Conservation (phyloP, 2,113 vertebrate genomes). For the Oncorhynchus kisutch region DNA sequence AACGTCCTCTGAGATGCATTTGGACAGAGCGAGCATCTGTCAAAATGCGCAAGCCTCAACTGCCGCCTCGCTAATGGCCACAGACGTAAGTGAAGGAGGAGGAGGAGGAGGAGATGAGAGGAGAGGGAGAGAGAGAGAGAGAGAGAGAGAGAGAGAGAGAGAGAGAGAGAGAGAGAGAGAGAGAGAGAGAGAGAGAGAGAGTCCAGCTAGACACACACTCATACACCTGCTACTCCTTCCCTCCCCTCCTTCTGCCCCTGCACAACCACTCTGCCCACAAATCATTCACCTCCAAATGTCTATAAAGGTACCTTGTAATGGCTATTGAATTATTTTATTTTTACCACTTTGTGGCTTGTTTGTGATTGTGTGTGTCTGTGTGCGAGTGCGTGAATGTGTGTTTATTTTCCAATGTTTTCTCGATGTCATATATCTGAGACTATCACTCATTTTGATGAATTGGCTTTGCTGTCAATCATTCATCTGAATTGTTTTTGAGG, state of each 20-base stretch:
- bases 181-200: neutral
- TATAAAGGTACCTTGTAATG: conserved; percentile 28
- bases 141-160: neutral
- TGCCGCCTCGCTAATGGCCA: conserved; percentile 59
- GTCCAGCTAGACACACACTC: neutral
- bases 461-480: conserved; percentile 1
- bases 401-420: neutral
- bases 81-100: conserved; percentile 60
- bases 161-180: neutral
- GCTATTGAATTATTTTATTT: conserved; percentile 2
- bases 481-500: conserved; percentile 15
- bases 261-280: conserved; percentile 37
- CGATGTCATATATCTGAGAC: neutral
- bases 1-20: conserved; percentile 78
- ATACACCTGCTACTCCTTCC: conserved; percentile 24
- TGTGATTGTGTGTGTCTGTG: conserved; percentile 20
- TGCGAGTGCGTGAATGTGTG: conserved; percentile 10
- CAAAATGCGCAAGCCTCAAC: conserved; percentile 74
- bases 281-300: conserved; percentile 43
- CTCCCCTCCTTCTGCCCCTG: conserved; percentile 24
- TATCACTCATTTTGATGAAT: conserved; percentile 6
- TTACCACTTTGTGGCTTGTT: conserved; percentile 1
- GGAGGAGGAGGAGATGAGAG: conserved; percentile 40
- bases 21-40: conserved; percentile 80
- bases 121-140: neutral